Percentiles rank a stretch among this genome's conserved stretches.
phyloP scores from a whole-genome alignment of 2,113 vertebrate genomes.

The Columba janthina region DNA sequence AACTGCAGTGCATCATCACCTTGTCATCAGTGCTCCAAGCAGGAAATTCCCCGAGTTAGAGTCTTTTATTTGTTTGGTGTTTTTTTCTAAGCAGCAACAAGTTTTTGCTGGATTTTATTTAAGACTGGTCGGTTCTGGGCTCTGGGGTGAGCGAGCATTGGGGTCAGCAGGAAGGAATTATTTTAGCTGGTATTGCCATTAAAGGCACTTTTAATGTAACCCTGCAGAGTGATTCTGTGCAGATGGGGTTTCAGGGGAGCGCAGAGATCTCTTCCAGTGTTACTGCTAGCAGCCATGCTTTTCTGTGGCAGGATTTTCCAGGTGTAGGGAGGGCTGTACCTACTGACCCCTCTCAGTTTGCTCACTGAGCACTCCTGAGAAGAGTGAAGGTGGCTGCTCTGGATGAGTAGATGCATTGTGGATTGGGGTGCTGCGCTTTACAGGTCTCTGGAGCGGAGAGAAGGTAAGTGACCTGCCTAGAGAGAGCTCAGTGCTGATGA shows the following conservation, averaged over 20 bases:
- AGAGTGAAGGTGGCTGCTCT: neutral
- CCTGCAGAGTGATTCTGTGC: neutral
- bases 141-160: neutral
- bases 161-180: neutral
- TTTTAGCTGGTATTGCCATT: neutral
- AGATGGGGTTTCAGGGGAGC: neutral
- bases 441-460: neutral
- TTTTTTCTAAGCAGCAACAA: neutral
- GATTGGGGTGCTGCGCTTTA: neutral
- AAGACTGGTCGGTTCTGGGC: neutral
- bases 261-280: neutral
- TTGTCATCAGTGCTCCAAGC: neutral
- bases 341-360: neutral
- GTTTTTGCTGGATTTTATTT: neutral
- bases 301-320: neutral
- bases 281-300: neutral
- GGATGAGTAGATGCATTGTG: neutral
- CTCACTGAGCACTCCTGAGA: neutral
- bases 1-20: neutral
- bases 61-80: neutral
- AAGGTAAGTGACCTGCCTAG: neutral
- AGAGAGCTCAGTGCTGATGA: neutral
- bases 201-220: neutral
- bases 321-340: neutral
- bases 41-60: neutral